These are phyloP conservation scores for Gavia stellata DNA, from an alignment of 2,113 vertebrate species.

Conservation along the genomic window DNA sequence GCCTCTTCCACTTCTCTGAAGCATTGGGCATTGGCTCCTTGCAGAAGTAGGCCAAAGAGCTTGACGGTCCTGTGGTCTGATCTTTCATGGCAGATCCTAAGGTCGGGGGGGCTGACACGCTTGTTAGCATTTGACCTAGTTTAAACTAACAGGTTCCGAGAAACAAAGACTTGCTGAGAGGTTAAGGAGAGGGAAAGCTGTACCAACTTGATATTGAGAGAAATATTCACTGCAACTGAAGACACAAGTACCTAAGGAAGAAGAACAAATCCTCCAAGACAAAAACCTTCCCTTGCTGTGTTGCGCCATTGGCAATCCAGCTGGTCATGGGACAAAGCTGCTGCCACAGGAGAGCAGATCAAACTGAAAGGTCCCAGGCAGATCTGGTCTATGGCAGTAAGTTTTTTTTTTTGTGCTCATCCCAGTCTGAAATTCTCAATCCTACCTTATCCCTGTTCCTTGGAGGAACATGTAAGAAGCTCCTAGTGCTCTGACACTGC, in stretches of 20 bases:
- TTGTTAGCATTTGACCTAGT: slow-evolving; percentile 17
- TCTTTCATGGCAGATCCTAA: slow-evolving; percentile 28
- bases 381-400: neutral
- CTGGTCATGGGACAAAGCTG: neutral
- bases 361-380: neutral
- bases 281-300: neutral
- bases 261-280: neutral
- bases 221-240: neutral
- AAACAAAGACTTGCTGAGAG: neutral
- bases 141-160: slow-evolving; percentile 15
- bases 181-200: neutral
- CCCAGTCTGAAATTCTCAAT: neutral
- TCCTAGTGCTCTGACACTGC: neutral
- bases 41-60: slow-evolving; percentile 4
- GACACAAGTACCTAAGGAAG: neutral
- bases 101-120: neutral
- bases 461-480: neutral
- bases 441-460: neutral
- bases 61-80: neutral
- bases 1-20: neutral
- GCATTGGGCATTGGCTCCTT: neutral
- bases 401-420: neutral
- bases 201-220: neutral
- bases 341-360: neutral
- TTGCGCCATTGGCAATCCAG: neutral